A percentile compares a stretch with the other conserved stretches of the same genome.
Conservation (phyloP, 2,797 vertebrate genomes). For the Dicrostonyx torquatus region DNA sequence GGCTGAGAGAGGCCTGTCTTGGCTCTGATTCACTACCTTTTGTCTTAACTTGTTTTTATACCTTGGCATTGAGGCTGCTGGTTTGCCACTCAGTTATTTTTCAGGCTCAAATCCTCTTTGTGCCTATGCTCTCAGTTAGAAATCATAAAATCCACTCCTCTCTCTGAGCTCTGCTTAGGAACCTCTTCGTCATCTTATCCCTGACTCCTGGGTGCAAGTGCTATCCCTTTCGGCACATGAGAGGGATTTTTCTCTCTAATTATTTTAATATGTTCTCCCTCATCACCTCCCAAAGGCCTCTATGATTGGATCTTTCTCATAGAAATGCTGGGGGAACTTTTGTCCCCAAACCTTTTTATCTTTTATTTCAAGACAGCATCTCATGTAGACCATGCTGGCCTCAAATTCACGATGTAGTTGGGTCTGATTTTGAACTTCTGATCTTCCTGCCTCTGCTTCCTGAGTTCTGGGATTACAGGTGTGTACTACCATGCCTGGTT, state of each 20-base stretch:
- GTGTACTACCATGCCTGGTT: not conserved
- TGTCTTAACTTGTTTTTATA: not conserved
- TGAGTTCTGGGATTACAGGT: not conserved
- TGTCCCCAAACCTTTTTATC: slow-evolving; percentile 4
- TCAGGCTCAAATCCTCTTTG: not conserved
- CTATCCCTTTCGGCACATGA: slow-evolving; percentile 15
- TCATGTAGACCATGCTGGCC: not conserved
- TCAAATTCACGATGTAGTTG: not conserved
- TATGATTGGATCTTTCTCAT: not conserved
- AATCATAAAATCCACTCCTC: not conserved
- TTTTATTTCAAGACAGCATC: not conserved
- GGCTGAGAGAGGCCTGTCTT: not conserved
- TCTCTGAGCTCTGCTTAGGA: not conserved
- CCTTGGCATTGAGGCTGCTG: not conserved
- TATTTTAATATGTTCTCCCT: slow-evolving; percentile 1
- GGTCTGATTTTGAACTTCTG: not conserved
- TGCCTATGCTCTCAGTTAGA: not conserved
- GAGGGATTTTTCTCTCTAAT: slow-evolving; percentile 42
- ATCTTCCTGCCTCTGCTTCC: not conserved
- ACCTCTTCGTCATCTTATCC: not conserved
- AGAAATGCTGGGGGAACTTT: not conserved
- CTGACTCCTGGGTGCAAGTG: not conserved
- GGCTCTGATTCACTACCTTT: not conserved
- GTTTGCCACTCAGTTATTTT: not conserved
- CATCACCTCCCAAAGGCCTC: not conserved